Conservation (phyloP, 2,888 invertebrate species). For the Trissonchulus sp. region DNA sequence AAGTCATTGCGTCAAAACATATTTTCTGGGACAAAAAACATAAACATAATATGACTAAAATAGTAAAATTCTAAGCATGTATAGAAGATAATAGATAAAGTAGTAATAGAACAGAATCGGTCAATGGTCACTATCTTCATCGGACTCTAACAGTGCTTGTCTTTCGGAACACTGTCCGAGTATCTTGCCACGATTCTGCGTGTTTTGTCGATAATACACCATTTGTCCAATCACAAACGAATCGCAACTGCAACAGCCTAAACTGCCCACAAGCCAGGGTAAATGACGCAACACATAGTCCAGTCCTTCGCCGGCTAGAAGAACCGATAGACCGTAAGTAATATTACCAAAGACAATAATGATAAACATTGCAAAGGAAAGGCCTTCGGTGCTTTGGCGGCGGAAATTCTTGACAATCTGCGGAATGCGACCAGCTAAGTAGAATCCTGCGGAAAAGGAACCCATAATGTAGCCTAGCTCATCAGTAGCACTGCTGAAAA, state of each 20-base stretch:
- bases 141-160: no score
- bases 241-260: conserved; percentile 55
- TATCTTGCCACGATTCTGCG: no score
- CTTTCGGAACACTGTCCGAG: no score
- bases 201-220: conserved; percentile 11
- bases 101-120: no score
- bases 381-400: conserved; percentile 50
- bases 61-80: no score
- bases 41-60: no score
- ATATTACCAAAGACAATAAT: conserved; percentile 50
- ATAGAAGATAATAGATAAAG: no score
- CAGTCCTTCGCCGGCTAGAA: conserved; percentile 41
- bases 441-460: conserved; percentile 48
- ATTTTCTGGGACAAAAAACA: no score
- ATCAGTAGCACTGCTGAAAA: conserved; percentile 28
- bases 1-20: no score
- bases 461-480: conserved; percentile 49
- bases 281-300: conserved; percentile 50
- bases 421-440: conserved; percentile 49
- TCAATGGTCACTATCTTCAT: no score
- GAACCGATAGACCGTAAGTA: conserved; percentile 53
- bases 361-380: conserved; percentile 47
- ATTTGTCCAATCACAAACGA: conserved; percentile 50
- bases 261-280: conserved; percentile 55
- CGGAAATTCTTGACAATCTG: conserved; percentile 46